phyloP scores from a whole-genome alignment of 1,140 invertebrate species.

The Drosophila ohnishii region DNA sequence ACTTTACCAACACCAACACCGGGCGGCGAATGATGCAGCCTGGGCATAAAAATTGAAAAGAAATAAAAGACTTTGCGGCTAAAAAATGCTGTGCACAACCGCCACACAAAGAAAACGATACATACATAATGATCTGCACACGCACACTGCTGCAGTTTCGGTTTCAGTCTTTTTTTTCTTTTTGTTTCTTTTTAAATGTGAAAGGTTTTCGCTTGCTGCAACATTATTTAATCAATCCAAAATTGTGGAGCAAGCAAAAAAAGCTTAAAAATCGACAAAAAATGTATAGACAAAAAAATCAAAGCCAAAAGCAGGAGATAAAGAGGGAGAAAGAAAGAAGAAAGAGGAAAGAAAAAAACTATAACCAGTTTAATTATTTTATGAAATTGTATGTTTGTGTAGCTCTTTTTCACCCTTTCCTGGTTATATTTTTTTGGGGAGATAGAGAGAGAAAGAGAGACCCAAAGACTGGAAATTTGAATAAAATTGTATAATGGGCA shows the following conservation, averaged over 20 bases:
- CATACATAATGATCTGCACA: slow-evolving; percentile 56
- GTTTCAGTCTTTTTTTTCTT: not conserved
- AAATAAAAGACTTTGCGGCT: slow-evolving; percentile 69
- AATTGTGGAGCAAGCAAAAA: slow-evolving; percentile 76
- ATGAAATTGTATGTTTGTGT: slow-evolving; percentile 66
- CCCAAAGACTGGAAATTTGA: slow-evolving; percentile 60
- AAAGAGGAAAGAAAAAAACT: slow-evolving; percentile 44
- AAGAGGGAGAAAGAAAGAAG: slow-evolving; percentile 23
- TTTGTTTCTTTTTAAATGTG: slow-evolving; percentile 60
- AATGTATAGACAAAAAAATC: slow-evolving; percentile 59
- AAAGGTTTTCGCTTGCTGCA: slow-evolving; percentile 81
- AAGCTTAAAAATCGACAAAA: slow-evolving; percentile 59
- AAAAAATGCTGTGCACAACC: slow-evolving; percentile 75
- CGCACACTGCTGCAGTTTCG: slow-evolving; percentile 39
- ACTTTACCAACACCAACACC: slow-evolving; percentile 63
- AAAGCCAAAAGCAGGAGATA: slow-evolving; percentile 27
- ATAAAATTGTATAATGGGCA: slow-evolving; percentile 75
- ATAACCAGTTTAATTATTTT: slow-evolving; percentile 81
- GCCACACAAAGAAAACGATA: slow-evolving; percentile 73
- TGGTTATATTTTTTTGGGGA: slow-evolving; percentile 13
- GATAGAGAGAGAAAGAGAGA: slow-evolving; percentile 4
- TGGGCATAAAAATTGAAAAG: slow-evolving; percentile 69
- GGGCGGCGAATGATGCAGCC: slow-evolving; percentile 48
- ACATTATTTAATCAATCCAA: slow-evolving; percentile 82
- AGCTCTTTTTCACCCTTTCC: slow-evolving; percentile 37